Base-by-base conservation (phyloP, 1,140 invertebrate species). In the Drosophila mauritiana region DNA sequence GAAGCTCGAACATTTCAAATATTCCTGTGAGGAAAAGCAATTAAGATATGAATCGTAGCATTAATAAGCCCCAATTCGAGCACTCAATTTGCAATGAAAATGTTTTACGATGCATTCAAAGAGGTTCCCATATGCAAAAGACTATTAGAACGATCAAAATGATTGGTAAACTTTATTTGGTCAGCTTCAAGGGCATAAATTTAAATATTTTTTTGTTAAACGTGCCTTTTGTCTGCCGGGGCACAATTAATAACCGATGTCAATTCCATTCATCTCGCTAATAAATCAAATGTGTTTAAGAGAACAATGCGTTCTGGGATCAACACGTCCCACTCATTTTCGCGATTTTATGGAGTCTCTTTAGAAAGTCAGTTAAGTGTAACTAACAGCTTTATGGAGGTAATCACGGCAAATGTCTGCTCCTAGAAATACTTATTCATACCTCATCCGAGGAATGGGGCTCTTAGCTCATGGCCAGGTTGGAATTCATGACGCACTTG, bases 401-500 rank as follows among this genome's bases (percentile, higher is more conserved):
- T 53, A 70, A 56, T 45, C 40, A 48, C 17, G 31, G 34, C 62
- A 13, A 39, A 42, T 62, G 46, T 39, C 46, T 15, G 34, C 46
- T 51, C 34, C 22, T 42, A 36, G 10, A 48, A 48, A 37, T 45
- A 31, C 31, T 10, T 31, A 62, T 57, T 55, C 51, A 65, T 45
- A 34, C 20, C 20, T 17, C 43, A 11, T 51, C 34, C 59, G 58
- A 80, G 48, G 70, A 75, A 75, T 79, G 36, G 7, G 13, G 36
- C 54, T 65, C 48, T 55, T 67, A 80, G 72, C 63, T 84, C 76
- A 84, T 62, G 45, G 46, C 52, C 75, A 72, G 58, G 62, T 61
- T 55, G 65, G 59, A 65, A 77, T 69, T 64, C 67, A 86, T 86
- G 84, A 86, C 79, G 84, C 72, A 77, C 59, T 76, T 73, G 67